Conservation (phyloP, 2,797 vertebrate genomes). For the Dendrocincla fuliginosa region DNA sequence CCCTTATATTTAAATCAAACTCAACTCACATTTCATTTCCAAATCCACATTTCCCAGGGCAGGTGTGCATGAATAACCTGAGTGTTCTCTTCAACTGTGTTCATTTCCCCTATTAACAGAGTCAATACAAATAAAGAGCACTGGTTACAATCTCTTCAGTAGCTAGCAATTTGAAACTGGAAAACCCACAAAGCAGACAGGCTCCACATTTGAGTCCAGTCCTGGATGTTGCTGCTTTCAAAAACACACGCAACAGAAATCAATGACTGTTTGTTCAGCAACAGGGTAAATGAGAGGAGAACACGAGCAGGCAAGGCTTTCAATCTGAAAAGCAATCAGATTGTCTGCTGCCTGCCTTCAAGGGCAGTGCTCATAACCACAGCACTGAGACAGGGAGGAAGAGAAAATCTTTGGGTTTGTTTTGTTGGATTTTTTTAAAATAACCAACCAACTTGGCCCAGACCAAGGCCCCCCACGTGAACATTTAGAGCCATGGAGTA, state of each 20-base stretch:
- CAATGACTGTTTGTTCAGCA: constrained; percentile 76
- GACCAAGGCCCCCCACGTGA: neutral
- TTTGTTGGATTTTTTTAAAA: neutral
- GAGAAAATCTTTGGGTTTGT: neutral
- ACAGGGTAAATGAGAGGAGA: constrained; percentile 55
- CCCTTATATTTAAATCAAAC: neutral
- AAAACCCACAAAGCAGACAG: neutral
- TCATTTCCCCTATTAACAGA: constrained; percentile 42
- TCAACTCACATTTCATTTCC: neutral
- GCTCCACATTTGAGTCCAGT: neutral
- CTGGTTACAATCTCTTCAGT: neutral
- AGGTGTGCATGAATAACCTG: constrained; percentile 3
- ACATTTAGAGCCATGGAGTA: neutral
- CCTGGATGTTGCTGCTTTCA: constrained; percentile 21
- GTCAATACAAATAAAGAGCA: neutral
- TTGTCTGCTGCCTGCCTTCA: constrained; percentile 64
- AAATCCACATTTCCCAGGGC: neutral
- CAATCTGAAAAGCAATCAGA: constrained; percentile 73
- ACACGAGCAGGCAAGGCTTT: constrained; percentile 68
- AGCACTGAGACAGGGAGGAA: neutral
- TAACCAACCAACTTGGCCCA: neutral
- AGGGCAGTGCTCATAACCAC: constrained; percentile 48
- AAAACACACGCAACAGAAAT: constrained; percentile 40
- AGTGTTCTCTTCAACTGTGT: neutral
- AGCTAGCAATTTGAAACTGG: neutral